A percentile compares a stretch with the other conserved stretches of the same genome.
Conservation (phyloP, 2,888 invertebrate species). For the Meliscaeva auricollis region DNA sequence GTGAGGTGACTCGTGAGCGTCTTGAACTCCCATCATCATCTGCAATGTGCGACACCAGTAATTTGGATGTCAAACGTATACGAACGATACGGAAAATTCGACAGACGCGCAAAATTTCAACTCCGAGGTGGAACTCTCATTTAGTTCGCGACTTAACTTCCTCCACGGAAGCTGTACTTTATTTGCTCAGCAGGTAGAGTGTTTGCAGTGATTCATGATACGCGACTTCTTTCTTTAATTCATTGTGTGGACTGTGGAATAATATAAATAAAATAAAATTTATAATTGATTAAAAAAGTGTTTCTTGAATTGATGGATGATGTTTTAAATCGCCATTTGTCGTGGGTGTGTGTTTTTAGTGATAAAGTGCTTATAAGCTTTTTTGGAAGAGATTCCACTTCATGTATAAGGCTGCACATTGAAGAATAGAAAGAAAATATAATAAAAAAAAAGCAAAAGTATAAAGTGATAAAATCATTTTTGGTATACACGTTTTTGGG, state of each 20-base stretch:
- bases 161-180: slow-evolving; percentile 63
- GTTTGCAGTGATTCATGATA: slow-evolving; percentile 16
- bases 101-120: slow-evolving; percentile 53
- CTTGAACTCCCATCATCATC: slow-evolving; percentile 60
- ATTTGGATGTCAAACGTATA: slow-evolving; percentile 43
- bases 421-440: not conserved
- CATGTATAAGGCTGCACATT: not conserved
- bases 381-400: not conserved
- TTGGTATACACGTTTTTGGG: slow-evolving; percentile 73
- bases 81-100: not conserved
- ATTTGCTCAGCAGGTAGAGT: slow-evolving; percentile 6
- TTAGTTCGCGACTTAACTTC: slow-evolving; percentile 65
- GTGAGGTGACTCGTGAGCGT: slow-evolving; percentile 17
- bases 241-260: not conserved
- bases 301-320: not conserved
- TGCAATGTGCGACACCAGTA: slow-evolving; percentile 18
- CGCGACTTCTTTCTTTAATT: not conserved
- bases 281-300: slow-evolving; percentile 23
- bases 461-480: slow-evolving; percentile 44
- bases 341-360: slow-evolving; percentile 8
- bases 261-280: slow-evolving; percentile 12
- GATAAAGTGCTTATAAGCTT: slow-evolving; percentile 13
- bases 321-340: not conserved
- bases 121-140: slow-evolving; percentile 51
- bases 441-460: slow-evolving; percentile 1